Conservation (phyloP, 2,888 invertebrate species). For the Automeris io region DNA sequence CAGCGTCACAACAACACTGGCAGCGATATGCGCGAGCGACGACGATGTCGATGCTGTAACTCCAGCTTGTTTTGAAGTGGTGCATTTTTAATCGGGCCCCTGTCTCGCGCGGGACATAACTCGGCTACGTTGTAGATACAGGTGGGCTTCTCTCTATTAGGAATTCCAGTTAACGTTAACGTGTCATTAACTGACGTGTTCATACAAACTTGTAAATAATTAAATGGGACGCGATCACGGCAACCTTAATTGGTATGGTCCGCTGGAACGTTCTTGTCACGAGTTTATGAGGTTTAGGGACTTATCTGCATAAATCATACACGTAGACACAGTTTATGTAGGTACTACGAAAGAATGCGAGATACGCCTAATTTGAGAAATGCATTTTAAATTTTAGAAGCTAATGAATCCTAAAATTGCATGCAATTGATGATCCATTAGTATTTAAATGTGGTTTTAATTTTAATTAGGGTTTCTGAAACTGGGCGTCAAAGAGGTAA, state of each 20-base stretch:
- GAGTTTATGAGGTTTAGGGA: not conserved
- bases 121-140: conserved; percentile 65
- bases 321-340: no score
- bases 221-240: conserved; percentile 54
- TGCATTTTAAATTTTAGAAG: no score
- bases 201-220: conserved; percentile 65
- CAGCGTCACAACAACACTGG: conserved; percentile 54
- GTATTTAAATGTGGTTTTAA: no score
- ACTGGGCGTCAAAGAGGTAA: no score
- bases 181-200: conserved; percentile 71
- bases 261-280: conserved; percentile 4
- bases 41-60: conserved; percentile 54
- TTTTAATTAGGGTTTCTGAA: no score
- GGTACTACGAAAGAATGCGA: no score
- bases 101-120: conserved; percentile 75
- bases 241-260: conserved; percentile 29
- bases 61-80: conserved; percentile 67
- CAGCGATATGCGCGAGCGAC: conserved; percentile 64
- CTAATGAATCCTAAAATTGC: no score
- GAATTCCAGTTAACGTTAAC: conserved; percentile 72
- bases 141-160: conserved; percentile 68
- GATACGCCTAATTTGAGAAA: no score
- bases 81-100: conserved; percentile 72
- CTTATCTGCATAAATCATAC: not conserved
- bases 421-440: no score